These are phyloP conservation scores for Aphyosemion australe DNA, from an alignment of 2,113 vertebrate species.

Conservation along the genomic window DNA sequence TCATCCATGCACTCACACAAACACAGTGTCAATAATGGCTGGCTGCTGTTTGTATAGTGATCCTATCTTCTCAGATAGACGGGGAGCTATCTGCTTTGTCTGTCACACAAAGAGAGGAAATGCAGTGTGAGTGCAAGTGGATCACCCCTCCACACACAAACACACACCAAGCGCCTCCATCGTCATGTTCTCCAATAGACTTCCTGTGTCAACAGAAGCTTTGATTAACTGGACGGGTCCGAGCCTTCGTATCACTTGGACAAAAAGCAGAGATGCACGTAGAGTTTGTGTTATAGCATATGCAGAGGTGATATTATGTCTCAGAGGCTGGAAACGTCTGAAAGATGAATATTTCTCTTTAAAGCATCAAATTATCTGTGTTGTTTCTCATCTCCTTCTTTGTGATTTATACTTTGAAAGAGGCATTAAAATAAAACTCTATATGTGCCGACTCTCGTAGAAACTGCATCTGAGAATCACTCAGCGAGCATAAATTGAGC, in stretches of 20 bases:
- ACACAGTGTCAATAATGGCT: constrained; percentile 52
- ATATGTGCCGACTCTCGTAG: too few relatives aligned
- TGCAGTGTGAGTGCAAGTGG: constrained; percentile 37
- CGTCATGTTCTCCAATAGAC: constrained; percentile 50
- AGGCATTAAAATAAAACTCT: not conserved
- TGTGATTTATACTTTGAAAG: constrained; percentile 30
- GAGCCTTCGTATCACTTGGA: constrained; percentile 34
- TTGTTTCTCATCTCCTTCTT: constrained; percentile 42
- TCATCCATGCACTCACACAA: constrained; percentile 35
- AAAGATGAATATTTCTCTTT: constrained; percentile 42
- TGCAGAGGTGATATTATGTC: constrained; percentile 20
- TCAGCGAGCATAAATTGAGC: constrained; percentile 48
- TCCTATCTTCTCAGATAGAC: constrained; percentile 58
- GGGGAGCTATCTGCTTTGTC: constrained; percentile 57
- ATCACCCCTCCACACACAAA: constrained; percentile 29
- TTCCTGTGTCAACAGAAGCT: constrained; percentile 69
- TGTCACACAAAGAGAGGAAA: constrained; percentile 60
- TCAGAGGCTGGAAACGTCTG: constrained; percentile 4
- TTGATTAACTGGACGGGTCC: constrained; percentile 51
- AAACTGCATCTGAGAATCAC: constrained; percentile 21
- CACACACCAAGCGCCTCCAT: constrained; percentile 26
- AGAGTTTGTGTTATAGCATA: constrained; percentile 28
- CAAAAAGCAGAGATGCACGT: constrained; percentile 16
- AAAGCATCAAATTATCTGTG: constrained; percentile 27
- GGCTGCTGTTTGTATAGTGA: constrained; percentile 59